Percentiles rank a stretch among this genome's conserved stretches.
Conservation (phyloP, 2,113 vertebrate genomes). For the Micronycteris hirsuta region DNA sequence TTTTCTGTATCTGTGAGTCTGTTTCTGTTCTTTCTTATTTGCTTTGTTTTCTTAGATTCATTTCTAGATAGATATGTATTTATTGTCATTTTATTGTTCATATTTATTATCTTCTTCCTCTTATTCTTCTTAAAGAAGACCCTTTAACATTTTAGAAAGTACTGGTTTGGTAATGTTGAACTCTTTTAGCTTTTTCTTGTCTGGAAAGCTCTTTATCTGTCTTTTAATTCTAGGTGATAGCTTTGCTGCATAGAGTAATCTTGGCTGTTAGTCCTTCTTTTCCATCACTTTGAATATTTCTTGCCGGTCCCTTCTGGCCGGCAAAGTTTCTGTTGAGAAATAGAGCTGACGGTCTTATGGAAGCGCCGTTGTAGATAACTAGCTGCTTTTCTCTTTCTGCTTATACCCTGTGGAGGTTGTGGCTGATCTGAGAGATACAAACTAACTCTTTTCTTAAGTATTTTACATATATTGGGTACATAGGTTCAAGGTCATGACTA, state of each 20-base stretch:
- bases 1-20: neutral
- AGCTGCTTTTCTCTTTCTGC: neutral
- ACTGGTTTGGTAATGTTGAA: neutral
- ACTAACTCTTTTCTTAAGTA: no score
- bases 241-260: neutral
- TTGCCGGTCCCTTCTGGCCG: neutral
- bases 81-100: neutral
- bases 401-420: neutral
- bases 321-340: neutral
- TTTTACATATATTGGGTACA: no score
- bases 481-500: no score
- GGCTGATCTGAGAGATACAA: no score
- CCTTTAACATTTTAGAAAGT: neutral
- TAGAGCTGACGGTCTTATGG: neutral
- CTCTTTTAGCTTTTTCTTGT: neutral
- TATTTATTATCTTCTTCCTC: neutral
- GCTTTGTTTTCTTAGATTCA: neutral
- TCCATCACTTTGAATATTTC: neutral
- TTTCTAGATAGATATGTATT: neutral
- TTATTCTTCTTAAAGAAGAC: neutral
- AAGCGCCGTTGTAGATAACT: neutral
- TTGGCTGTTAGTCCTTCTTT: neutral
- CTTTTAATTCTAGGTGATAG: neutral
- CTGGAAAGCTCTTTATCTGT: neutral
- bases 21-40: neutral